Base-by-base conservation (phyloP, 2,113 vertebrate species). In the Tiliqua scincoides region DNA sequence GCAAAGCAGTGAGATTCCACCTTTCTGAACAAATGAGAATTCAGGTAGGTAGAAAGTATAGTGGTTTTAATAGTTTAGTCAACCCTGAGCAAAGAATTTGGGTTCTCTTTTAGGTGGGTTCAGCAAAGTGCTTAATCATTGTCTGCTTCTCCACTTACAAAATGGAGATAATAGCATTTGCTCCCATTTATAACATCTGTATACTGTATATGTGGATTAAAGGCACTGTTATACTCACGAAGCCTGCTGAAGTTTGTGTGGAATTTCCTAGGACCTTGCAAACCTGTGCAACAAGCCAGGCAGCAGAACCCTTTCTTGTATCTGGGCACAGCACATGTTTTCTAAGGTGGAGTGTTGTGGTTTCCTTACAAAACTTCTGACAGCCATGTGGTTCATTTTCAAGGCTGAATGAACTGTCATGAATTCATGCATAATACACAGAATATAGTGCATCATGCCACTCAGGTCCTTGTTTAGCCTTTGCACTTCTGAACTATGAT, bases 331-430 rank as follows among this genome's bases (percentile, higher is more conserved):
- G 76, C 82, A 88, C 70, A 82, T 91, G 87, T 91, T 93, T 93
- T 93, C 87, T 88, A 91, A 89, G 81, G 87, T 48, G 35, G 87
- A 86, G 86, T 90, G 93, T 80, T 91, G 93, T 90, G 89, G 92
- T 93, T 94, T 95, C 0, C 15, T 94, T 93, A 93, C 21, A 87
- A 93, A 94, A 93, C 15, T 0, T 84, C 37, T 70, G 91, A 93
- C 86, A 92, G 85, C 21, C 0, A 35, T 89, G 90, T 57, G 10
- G 10, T 79, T 89, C 71, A 81, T 87, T 83, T 89, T 88, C 85
- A 85, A 92, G 89, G 81, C 86, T 0, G 86, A 25, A 70, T 90
- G 91, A 94, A 89, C 83, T 86, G 77, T 91, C 84, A 65, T 85
- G 83, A 93, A 91, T 86, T 79, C 81, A 2, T 71, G 10, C 0